Base-by-base conservation (phyloP, 2,888 invertebrate genomes). In the Apodemia zela region DNA sequence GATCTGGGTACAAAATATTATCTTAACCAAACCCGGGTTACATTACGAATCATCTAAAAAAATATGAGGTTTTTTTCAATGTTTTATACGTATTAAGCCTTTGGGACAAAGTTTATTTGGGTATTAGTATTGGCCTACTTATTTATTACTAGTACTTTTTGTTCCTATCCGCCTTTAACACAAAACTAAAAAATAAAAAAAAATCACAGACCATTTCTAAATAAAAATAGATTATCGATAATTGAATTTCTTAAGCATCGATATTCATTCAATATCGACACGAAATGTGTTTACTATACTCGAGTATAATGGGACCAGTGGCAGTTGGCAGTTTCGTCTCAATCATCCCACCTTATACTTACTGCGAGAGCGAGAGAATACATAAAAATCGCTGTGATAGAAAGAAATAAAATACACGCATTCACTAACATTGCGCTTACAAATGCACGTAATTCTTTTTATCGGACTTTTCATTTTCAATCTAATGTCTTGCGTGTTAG, bases 271-370 rank as follows among this genome's bases (percentile, higher is more conserved):
- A 61, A 45, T 61, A 61, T 63, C 78, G 71, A 66, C 76, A 67
- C 78, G 74, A 72, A 61, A 65, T 66, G 70, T 88, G 87, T 89
- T 87, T 85, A 86, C 88, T 79, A 79, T 82, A 76, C 81, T 77
- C 83, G 82, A 77, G 78, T 84, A 82, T 87, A 89, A 90, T 90
- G 88, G 88, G 85, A 83, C 85, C 85, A 87, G 89, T 88, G 89
- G 87, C 90, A 89, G 91, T 90, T 88, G 90, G 80, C 90, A 87
- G 89, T 89, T 84, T 84, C 84, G 80, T 89, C 91, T 89, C 90
- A 90, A 90, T 89, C 88, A 87, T 81, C 80, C 86, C 83, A 87
- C 88, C 87, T 89, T 89, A 83, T 87, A 87, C 91, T 89, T 82
- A 81, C 75, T 63, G 80, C 71, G 59, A 66, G 82, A 91, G 73